These are phyloP conservation scores for Ceyx melanurus DNA, from an alignment of 2,113 vertebrate species.

Conservation along the genomic window DNA sequence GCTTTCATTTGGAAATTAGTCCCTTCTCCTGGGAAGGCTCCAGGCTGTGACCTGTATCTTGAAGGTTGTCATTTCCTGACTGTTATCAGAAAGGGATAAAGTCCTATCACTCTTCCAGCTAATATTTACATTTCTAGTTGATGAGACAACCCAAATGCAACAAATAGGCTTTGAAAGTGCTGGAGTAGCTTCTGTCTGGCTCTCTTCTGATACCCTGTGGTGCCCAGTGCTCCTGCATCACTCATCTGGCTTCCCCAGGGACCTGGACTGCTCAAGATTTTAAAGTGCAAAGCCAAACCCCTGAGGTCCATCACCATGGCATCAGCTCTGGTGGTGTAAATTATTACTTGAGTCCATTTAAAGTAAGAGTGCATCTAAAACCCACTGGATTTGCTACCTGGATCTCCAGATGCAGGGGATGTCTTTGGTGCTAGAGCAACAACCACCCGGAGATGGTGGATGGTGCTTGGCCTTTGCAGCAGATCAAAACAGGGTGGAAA, in stretches of 20 bases:
- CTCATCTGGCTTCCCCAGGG: neutral
- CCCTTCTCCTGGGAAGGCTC: neutral
- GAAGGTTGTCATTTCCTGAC: neutral
- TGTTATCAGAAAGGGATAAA: neutral
- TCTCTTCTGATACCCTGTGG: rapidly evolving
- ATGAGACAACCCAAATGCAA: neutral
- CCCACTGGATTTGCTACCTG: neutral
- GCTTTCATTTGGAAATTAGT: neutral
- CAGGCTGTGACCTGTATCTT: neutral
- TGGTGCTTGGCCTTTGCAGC: neutral
- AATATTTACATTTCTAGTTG: neutral
- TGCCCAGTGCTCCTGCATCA: neutral
- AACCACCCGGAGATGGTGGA: neutral
- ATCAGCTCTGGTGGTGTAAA: neutral
- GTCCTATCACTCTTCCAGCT: neutral
- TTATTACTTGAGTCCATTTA: neutral
- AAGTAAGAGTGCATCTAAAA: neutral
- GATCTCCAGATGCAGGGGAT: neutral
- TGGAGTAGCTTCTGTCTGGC: neutral
- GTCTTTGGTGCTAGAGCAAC: neutral
- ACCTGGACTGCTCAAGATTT: neutral
- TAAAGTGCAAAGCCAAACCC: neutral
- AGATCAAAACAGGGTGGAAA: neutral
- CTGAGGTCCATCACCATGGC: neutral
- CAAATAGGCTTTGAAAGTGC: neutral